phyloP scores from a whole-genome alignment of 2,888 invertebrate species.

The Odontothrips loti region DNA sequence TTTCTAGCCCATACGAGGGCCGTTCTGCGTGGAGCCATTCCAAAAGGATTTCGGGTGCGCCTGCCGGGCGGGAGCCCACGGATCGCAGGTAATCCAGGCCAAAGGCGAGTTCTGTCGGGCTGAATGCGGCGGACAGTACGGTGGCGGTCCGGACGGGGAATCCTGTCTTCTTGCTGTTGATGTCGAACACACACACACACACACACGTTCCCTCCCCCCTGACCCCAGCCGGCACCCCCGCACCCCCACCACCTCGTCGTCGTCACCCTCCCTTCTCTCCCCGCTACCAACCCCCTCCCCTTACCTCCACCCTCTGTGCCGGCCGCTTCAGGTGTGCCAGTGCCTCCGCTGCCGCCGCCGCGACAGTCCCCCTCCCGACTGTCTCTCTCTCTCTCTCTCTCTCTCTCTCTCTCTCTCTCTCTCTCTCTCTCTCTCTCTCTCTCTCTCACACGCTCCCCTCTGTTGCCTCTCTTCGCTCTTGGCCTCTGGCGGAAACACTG shows the following conservation, averaged over 20 bases:
- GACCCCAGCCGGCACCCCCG: not conserved
- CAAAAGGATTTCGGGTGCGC: no score
- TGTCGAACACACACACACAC: not conserved
- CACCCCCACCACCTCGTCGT: not conserved
- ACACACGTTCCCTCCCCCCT: not conserved
- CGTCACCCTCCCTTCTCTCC: not conserved
- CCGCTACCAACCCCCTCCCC: not conserved
- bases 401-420: slow-evolving; percentile 4
- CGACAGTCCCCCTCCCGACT: no score
- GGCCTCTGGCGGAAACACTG: slow-evolving; percentile 3
- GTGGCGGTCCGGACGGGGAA: no score
- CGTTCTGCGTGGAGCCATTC: no score
- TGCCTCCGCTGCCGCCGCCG: not conserved
- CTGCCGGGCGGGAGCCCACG: no score
- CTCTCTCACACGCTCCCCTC: not conserved
- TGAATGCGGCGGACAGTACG: no score
- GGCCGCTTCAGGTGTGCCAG: not conserved
- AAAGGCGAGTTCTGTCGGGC: no score
- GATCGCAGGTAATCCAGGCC: no score
- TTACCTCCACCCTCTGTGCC: not conserved
- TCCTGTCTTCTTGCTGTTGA: no score
- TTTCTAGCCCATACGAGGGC: no score
- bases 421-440: not conserved
- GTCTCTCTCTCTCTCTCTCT: slow-evolving; percentile 1
- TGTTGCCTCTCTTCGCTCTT: not conserved